Evolutionary conservation across 92 coral and sea anemone genomes (phyloP), one percentile per base, ranked within the genome.

Genomic region (Epizoanthus illoricatus): DNA sequence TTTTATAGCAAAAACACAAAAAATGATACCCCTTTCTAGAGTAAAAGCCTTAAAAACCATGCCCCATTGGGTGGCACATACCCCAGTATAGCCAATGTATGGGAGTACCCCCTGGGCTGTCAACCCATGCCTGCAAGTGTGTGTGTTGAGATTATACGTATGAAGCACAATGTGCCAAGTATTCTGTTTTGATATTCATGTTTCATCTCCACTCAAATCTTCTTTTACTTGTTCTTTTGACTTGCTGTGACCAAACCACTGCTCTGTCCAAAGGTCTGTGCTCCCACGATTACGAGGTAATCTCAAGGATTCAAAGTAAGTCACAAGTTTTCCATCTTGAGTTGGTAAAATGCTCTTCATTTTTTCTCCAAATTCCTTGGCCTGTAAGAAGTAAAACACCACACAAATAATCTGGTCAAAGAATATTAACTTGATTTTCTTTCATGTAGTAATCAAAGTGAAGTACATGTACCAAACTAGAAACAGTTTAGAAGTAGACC

Each of bases 271-370:
- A 12, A 71, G 71, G 36, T 88, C 88, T 79, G 82, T 69, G 23
- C 23, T 57, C 36, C 91, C 93, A 41, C 56, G 71, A 21, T 87
- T 87, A 11, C 89, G 84, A 8, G 96, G 96, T 33, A 92, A 75
- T 72, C 80, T 85, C 93, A 93, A 89, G 28, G 96, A 83, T 24
- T 92, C 96, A 82, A 92, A 92, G 23, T 87, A 80, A 20, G 93
- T 59, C 24, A 89, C 96, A 81, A 92, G 67, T 83, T 89, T 85
- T 17, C 96, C 96, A 92, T 92, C 96, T 69, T 92, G 88, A 67
- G 93, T 65, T 69, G 96, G 96, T 40, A 92, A 83, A 82, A 89
- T 79, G 62, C 86, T 76, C 76, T 85, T 87, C 96, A 92, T 89
- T 84, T 85, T 92, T 23, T 39, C 63, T 40, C 93, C 93, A 89